Conservation (phyloP, 2,797 vertebrate genomes). For the Pipistrellus kuhlii region DNA sequence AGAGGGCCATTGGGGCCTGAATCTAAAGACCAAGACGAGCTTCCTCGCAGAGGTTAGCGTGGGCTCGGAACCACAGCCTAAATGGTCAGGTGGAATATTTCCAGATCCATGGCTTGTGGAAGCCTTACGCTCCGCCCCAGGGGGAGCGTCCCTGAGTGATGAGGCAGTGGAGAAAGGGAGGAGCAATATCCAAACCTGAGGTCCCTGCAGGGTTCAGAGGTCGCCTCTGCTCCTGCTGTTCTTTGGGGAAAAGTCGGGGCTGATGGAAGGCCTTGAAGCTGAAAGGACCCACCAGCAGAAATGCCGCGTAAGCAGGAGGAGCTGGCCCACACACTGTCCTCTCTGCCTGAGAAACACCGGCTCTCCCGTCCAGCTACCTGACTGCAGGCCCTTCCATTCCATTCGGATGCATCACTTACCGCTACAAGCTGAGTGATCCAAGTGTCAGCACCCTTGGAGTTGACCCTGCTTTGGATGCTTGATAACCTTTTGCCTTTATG, state of each 20-base stretch:
- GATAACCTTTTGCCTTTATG: background rate
- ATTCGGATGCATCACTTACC: rapidly evolving
- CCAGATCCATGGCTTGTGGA: background rate
- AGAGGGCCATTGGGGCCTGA: background rate
- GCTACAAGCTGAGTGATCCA: rapidly evolving
- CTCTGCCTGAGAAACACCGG: background rate
- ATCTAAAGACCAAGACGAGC: background rate
- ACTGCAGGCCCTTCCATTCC: rapidly evolving
- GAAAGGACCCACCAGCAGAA: background rate
- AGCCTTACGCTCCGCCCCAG: background rate
- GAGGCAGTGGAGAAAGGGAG: background rate
- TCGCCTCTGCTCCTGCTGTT: background rate
- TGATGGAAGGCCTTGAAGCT: background rate
- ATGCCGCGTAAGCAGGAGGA: rapidly evolving
- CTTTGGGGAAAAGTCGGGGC: background rate
- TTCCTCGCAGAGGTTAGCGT: background rate
- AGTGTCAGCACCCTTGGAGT: rapidly evolving
- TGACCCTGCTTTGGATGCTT: background rate
- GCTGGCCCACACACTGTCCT: background rate
- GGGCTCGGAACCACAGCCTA: no score
- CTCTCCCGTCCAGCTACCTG: rapidly evolving
- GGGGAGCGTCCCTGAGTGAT: background rate
- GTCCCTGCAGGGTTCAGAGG: background rate
- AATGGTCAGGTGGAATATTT: background rate
- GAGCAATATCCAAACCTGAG: background rate